Evolutionary conservation across 2,888 invertebrate genomes (phyloP), one percentile per base, ranked within the genome.

Genomic region (Drosophila kambysellisi): DNA sequence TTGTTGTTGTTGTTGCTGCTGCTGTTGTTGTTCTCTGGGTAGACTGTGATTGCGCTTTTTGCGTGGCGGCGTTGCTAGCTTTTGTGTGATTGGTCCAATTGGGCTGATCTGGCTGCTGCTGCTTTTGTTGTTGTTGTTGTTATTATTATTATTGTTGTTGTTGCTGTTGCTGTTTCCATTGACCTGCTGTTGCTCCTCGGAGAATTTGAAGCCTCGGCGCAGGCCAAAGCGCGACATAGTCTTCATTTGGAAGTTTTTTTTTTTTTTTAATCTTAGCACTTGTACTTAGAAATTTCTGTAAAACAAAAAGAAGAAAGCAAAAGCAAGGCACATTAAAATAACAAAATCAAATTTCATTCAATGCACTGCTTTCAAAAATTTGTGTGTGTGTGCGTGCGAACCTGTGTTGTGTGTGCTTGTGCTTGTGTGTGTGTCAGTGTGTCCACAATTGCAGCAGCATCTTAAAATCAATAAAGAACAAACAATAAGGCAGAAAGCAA

Each of bases 151-250:
- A 29, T 60, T 81, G 67, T 72, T 70, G 70, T 39, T 83, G 41
- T 60, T 81, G 67, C 71, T 70, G 70, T 39, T 83, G 41, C 37
- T 74, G 59, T 75, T 84, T 80, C 59, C 82, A 56, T 82, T 91
- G 59, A 83, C 70, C 74, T 89, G 88, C 79, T 83, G 83, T 71
- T 83, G 82, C 62, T 91, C 89, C 71, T 91, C 91, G 59, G 82
- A 83, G 65, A 85, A 74, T 82, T 91, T 91, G 61, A 89, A 90
- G 83, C 89, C 82, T 81, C 91, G 74, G 91, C 91, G 91, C 67
- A 92, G 84, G 70, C 90, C 88, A 83, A 92, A 90, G 65, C 92
- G 91, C 76, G 92, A 91, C 91, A 92, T 92, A 65, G 88, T 87
- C 84, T 85, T 85, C 85, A 85, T 85, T 61, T 68, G 81, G 75